phyloP scores from a whole-genome alignment of 2,113 vertebrate species.

The Nematolebias whitei region DNA sequence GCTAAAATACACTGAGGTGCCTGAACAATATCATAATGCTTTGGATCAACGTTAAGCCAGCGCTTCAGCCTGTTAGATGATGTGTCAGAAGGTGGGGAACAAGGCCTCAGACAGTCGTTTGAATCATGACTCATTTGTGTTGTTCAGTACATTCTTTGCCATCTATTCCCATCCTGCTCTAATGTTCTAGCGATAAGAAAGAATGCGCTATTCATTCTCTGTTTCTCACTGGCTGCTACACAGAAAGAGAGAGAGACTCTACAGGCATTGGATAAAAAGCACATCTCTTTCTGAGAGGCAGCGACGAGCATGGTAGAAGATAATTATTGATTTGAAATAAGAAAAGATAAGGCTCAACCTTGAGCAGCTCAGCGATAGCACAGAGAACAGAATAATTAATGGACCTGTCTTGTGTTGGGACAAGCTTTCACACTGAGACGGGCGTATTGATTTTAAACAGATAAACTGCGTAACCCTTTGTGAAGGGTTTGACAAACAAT shows the following conservation, averaged over 20 bases:
- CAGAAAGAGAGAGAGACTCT: constrained; percentile 28
- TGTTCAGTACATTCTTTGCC: constrained; percentile 59
- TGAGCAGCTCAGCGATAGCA: constrained; percentile 69
- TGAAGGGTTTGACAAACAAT: constrained; percentile 79
- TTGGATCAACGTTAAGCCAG: constrained; percentile 61
- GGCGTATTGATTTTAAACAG: constrained; percentile 77
- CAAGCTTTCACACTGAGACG: constrained; percentile 73
- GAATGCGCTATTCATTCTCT: constrained; percentile 66
- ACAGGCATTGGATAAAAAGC: constrained; percentile 69
- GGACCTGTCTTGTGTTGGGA: constrained; percentile 72
- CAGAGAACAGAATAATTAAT: constrained; percentile 78
- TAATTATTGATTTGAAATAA: constrained; percentile 83
- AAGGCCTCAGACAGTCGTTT: constrained; percentile 47
- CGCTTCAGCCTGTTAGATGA: constrained; percentile 44
- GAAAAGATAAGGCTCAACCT: constrained; percentile 82
- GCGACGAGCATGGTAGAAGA: constrained; percentile 57
- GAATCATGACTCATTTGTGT: constrained; percentile 72
- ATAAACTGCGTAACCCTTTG: constrained; percentile 78
- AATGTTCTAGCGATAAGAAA: constrained; percentile 72
- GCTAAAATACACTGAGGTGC: constrained; percentile 44
- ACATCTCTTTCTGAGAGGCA: constrained; percentile 69
- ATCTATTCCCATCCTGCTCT: constrained; percentile 63
- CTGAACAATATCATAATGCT: constrained; percentile 39
- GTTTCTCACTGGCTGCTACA: constrained; percentile 54
- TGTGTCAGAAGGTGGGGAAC: constrained; percentile 63